Evolutionary conservation across 2,888 invertebrate genomes (phyloP).

Genomic region (Muscina levida): DNA sequence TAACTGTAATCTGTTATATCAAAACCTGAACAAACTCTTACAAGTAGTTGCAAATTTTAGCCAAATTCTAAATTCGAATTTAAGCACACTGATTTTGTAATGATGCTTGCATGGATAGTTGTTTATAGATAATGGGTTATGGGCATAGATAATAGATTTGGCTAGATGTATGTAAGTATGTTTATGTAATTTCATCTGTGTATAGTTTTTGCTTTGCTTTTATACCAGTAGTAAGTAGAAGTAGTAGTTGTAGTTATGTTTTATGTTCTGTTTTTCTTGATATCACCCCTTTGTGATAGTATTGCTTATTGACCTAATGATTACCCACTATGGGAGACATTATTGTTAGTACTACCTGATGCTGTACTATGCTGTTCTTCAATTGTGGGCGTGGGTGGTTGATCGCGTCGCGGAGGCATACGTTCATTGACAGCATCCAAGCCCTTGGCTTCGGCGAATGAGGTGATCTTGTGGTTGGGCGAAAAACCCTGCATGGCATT

Average conservation of each 20-base stretch:
- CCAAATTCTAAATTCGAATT: too few species aligned
- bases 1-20: too few species aligned
- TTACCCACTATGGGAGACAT: slow-evolving; percentile 75
- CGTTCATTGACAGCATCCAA: slow-evolving; percentile 99
- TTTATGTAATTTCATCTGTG: neutral
- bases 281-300: slow-evolving; percentile 18
- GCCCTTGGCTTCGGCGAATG: slow-evolving; percentile 99
- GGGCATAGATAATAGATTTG: too few species aligned
- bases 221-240: neutral
- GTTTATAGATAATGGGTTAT: too few species aligned
- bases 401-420: slow-evolving; percentile 97
- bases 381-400: slow-evolving; percentile 85
- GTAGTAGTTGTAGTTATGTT: slow-evolving; percentile 15
- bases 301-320: slow-evolving; percentile 61
- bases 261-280: slow-evolving; percentile 45
- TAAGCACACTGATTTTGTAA: too few species aligned
- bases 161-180: too few species aligned
- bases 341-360: slow-evolving; percentile 68
- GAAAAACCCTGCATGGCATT: slow-evolving; percentile 98
- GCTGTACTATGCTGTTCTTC: slow-evolving; percentile 71
- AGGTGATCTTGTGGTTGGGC: slow-evolving; percentile 98
- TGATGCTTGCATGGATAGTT: too few species aligned
- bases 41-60: too few species aligned
- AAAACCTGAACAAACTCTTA: too few species aligned
- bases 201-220: slow-evolving; percentile 13